These are phyloP conservation scores for Aphaenogaster floridana DNA, from an alignment of 1,140 invertebrate species.

Conservation along the genomic window DNA sequence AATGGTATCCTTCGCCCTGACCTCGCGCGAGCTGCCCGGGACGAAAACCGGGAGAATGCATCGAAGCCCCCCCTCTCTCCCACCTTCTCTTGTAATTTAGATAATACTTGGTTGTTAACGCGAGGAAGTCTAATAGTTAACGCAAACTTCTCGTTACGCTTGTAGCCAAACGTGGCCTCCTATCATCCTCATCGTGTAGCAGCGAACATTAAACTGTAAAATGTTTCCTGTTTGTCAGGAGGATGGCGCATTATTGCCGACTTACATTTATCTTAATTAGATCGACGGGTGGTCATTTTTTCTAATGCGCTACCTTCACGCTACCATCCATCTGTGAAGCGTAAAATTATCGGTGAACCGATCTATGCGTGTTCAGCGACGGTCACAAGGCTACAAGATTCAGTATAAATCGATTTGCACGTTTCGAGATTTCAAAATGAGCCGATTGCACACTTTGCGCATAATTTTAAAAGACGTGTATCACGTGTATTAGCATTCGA, in stretches of 20 bases:
- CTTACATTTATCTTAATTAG: slow-evolving; percentile 40
- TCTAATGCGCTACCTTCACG: slow-evolving; percentile 44
- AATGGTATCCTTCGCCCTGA: not conserved
- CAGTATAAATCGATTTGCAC: slow-evolving; percentile 14
- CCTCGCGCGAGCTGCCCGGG: not conserved
- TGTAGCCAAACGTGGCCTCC: not conserved
- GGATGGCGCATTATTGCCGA: not conserved
- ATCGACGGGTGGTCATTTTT: slow-evolving; percentile 37
- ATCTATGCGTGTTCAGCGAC: not conserved
- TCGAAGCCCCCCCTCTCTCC: not conserved
- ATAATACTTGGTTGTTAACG: slow-evolving; percentile 3
- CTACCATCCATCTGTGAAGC: slow-evolving; percentile 46
- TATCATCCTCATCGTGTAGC: not conserved
- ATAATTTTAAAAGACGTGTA: not conserved
- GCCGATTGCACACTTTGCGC: not conserved
- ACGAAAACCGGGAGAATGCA: slow-evolving; percentile 1
- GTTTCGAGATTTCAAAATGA: slow-evolving; percentile 14
- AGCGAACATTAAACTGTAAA: not conserved
- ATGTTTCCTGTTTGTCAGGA: slow-evolving; percentile 18
- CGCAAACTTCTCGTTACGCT: slow-evolving; percentile 1
- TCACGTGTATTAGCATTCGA: no score
- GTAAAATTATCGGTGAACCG: slow-evolving; percentile 42
- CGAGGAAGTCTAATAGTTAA: not conserved
- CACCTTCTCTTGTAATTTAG: slow-evolving; percentile 9
- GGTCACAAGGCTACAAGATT: slow-evolving; percentile 19